Percentiles rank a stretch among this genome's conserved stretches.
Evolutionary conservation across 2,888 invertebrate genomes (phyloP).

Genomic region (Nomada flava): DNA sequence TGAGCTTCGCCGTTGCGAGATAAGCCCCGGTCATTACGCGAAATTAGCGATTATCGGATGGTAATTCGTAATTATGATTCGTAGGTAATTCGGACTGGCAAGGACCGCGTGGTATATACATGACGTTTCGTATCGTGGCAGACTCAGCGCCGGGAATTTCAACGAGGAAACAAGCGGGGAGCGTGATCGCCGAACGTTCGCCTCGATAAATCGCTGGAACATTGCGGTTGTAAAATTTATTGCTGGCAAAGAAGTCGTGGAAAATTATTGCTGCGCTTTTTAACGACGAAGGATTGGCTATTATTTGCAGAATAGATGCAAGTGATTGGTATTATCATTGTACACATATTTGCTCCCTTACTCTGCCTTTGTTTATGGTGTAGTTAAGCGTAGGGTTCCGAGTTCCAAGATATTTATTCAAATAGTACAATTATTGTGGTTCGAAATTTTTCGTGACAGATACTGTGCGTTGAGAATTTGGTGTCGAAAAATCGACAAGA

Average conservation of each 20-base stretch:
- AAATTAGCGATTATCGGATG: constrained; percentile 72
- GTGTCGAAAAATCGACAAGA: too few relatives aligned
- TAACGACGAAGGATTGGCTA: neutral
- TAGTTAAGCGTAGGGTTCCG: too few relatives aligned
- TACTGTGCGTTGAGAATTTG: too few relatives aligned
- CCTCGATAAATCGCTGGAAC: constrained; percentile 16
- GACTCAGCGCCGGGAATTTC: constrained; percentile 32
- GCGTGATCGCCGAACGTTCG: constrained; percentile 26
- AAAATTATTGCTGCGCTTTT: neutral
- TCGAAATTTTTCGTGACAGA: too few relatives aligned
- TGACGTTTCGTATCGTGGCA: constrained; percentile 17
- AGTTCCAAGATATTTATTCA: too few relatives aligned
- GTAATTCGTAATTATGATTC: constrained; percentile 69
- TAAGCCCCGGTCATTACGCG: constrained; percentile 62
- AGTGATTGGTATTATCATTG: too few relatives aligned
- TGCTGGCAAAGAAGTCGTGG: too few relatives aligned
- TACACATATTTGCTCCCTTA: too few relatives aligned
- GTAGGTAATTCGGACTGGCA: constrained; percentile 44
- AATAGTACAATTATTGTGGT: too few relatives aligned
- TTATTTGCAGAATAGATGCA: neutral
- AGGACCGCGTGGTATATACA: constrained; percentile 16
- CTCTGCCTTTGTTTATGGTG: too few relatives aligned
- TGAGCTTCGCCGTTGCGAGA: constrained; percentile 62
- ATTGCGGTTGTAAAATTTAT: constrained; percentile 1
- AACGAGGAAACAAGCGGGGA: constrained; percentile 41